phyloP scores from a whole-genome alignment of 2,888 invertebrate species.

The Cyclophora punctaria region DNA sequence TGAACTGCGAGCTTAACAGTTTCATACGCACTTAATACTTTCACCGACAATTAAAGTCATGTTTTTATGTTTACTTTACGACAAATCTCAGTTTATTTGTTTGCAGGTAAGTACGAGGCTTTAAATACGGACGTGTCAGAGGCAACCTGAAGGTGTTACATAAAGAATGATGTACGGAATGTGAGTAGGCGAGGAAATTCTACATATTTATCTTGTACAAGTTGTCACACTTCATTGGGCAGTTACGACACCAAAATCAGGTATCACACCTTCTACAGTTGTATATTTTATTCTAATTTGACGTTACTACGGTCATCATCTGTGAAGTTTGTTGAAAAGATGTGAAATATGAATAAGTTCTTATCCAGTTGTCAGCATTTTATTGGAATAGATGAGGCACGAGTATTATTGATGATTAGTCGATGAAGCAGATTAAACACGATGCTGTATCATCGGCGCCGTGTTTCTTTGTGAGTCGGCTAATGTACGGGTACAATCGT shows the following conservation, averaged over 20 bases:
- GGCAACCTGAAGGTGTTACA: slow-evolving; percentile 21
- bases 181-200: slow-evolving; percentile 35
- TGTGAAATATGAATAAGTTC: no score
- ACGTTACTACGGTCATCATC: no score
- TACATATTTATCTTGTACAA: slow-evolving; percentile 14
- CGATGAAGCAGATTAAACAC: neutral
- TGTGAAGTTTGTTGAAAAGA: no score
- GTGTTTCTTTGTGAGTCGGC: slow-evolving; percentile 13
- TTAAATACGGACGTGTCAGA: slow-evolving; percentile 25
- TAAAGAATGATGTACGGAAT: slow-evolving; percentile 23
- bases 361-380: no score
- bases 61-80: neutral
- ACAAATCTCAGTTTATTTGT: slow-evolving; percentile 12
- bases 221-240: slow-evolving; percentile 1
- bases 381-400: no score
- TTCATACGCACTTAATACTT: neutral
- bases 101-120: slow-evolving; percentile 37
- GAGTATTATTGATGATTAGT: no score
- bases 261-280: neutral
- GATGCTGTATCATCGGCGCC: slow-evolving; percentile 11
- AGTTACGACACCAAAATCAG: neutral
- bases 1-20: no score
- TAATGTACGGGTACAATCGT: slow-evolving; percentile 29
- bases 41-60: neutral
- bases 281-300: no score